These are phyloP conservation scores for Phyto melanocephala DNA, from an alignment of 2,888 invertebrate genomes.

Conservation along the genomic window DNA sequence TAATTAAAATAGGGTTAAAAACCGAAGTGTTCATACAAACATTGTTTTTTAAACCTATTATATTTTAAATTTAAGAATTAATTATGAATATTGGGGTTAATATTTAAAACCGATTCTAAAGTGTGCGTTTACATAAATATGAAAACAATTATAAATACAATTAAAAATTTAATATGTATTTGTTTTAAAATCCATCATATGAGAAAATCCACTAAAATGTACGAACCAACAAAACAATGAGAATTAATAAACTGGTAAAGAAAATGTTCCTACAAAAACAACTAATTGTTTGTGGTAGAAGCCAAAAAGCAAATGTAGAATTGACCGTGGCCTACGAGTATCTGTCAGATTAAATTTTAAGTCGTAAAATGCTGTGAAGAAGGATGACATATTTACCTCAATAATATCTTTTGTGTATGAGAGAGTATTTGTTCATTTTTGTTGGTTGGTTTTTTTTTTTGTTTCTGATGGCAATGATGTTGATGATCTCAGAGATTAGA, in stretches of 20 bases:
- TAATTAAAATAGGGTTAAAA: no score
- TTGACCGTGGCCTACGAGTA: conserved; percentile 63
- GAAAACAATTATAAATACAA: conserved; percentile 18
- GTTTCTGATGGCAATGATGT: not conserved
- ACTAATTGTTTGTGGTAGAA: conserved; percentile 15
- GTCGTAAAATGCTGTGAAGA: conserved; percentile 67
- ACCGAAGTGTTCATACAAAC: no score
- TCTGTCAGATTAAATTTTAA: conserved; percentile 67
- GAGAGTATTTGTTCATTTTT: not conserved
- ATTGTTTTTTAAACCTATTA: no score
- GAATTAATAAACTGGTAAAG: conserved; percentile 17
- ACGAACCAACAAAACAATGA: not conserved
- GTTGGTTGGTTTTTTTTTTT: not conserved
- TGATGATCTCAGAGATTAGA: conserved; percentile 37
- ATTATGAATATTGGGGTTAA: no score
- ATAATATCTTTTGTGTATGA: conserved; percentile 44
- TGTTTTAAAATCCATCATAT: conserved; percentile 21
- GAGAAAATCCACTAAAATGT: not conserved
- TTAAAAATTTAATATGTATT: conserved; percentile 41
- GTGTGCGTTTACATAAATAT: no score
- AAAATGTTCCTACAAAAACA: conserved; percentile 26
- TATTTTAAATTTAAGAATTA: no score
- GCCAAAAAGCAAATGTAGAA: conserved; percentile 16
- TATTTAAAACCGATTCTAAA: no score
- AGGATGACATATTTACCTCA: conserved; percentile 66